Percentiles rank a stretch among this genome's conserved stretches.
phyloP scores from a whole-genome alignment of 2,888 invertebrate species.

The Adineta ricciae region DNA sequence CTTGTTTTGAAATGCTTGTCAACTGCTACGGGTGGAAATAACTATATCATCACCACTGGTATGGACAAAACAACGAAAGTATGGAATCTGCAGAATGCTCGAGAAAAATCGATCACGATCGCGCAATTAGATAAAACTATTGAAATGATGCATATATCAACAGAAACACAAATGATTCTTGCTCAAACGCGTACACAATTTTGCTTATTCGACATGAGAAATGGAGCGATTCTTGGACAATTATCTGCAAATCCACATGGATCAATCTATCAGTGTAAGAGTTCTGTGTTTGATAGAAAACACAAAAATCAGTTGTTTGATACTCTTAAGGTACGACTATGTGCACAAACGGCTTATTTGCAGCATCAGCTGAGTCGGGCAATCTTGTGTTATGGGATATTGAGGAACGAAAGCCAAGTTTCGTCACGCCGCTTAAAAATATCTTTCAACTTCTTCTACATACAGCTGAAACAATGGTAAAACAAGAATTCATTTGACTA shows the following conservation, averaged over 20 bases:
- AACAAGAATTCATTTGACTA: neutral
- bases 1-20: constrained; percentile 82
- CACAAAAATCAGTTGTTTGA: too few relatives aligned
- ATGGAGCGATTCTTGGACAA: constrained; percentile 72
- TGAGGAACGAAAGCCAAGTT: constrained; percentile 24
- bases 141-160: constrained; percentile 62
- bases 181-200: constrained; percentile 87
- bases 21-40: constrained; percentile 65
- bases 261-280: constrained; percentile 22
- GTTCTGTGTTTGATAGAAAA: too few relatives aligned
- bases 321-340: constrained; percentile 58
- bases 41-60: constrained; percentile 75
- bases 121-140: constrained; percentile 87
- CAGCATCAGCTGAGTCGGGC: constrained; percentile 74
- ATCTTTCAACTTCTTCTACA: neutral
- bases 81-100: constrained; percentile 97
- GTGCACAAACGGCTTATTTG: constrained; percentile 69
- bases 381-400: constrained; percentile 72
- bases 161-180: constrained; percentile 69
- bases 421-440: neutral
- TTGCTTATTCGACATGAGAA: constrained; percentile 81
- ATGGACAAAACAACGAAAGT: constrained; percentile 95
- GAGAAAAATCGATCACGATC: constrained; percentile 89
- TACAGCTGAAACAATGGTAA: neutral
- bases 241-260: constrained; percentile 55